Evolutionary conservation across 2,113 vertebrate species (phyloP).

Genomic region (Cyanistes caeruleus): DNA sequence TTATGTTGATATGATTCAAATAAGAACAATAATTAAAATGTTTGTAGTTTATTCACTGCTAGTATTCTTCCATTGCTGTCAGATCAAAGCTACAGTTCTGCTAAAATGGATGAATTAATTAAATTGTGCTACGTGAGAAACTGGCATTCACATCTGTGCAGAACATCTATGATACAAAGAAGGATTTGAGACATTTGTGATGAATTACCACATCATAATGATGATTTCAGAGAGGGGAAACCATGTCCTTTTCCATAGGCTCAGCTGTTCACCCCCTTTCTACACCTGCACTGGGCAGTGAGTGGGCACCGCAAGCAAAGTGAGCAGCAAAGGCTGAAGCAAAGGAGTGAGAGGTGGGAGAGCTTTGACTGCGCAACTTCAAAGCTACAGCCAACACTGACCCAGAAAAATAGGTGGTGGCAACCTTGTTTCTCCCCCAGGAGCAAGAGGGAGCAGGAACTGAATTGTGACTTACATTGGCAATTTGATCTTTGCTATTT

Average conservation of each 20-base stretch:
- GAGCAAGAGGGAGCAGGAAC: neutral
- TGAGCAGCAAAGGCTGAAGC: neutral
- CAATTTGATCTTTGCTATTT: constrained; percentile 26
- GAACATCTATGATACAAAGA: neutral
- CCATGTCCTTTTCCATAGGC: neutral
- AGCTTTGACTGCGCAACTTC: neutral
- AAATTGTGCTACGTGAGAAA: neutral
- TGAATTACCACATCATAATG: neutral
- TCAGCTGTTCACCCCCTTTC: neutral
- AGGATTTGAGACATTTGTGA: neutral
- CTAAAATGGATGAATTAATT: constrained; percentile 23
- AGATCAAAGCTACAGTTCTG: neutral
- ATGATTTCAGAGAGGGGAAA: neutral
- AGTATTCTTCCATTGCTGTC: neutral
- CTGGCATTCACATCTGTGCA: neutral
- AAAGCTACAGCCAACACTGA: neutral
- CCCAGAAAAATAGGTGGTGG: neutral
- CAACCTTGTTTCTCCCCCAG: neutral
- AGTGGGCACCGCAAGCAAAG: neutral
- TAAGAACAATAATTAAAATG: neutral
- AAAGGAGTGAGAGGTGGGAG: neutral
- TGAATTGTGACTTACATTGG: constrained; percentile 34
- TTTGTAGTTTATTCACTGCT: neutral
- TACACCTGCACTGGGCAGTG: neutral
- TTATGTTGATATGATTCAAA: neutral